Evolutionary conservation across 2,797 vertebrate genomes (phyloP).

Genomic region (Morelia viridis): DNA sequence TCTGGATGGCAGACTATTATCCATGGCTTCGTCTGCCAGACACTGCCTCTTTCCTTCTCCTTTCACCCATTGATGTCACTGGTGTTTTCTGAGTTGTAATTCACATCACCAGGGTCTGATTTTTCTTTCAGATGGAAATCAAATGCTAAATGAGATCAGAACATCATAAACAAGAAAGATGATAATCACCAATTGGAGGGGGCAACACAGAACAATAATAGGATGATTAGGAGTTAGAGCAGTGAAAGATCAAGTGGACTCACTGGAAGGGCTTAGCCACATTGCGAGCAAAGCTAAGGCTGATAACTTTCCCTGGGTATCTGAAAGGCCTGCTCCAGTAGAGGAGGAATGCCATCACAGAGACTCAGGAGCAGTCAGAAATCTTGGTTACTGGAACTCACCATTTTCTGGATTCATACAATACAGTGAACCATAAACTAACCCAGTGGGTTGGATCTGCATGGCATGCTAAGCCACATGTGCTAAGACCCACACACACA

Average conservation of each 20-base stretch:
- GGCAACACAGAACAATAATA: slow-evolving; percentile 40
- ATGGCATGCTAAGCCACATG: too few relatives aligned
- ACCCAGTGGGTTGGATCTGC: too few relatives aligned
- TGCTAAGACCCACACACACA: too few relatives aligned
- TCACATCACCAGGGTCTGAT: slow-evolving; percentile 37
- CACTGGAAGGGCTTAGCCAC: slow-evolving; percentile 38
- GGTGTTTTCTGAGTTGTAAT: slow-evolving; percentile 63
- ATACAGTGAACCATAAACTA: too few relatives aligned
- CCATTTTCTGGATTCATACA: too few relatives aligned
- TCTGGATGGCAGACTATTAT: slow-evolving; percentile 36
- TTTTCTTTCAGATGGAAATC: slow-evolving; percentile 59
- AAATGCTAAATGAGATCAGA: slow-evolving; percentile 64
- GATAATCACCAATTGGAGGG: slow-evolving; percentile 48
- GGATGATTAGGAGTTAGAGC: slow-evolving; percentile 52
- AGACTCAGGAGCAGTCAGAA: too few relatives aligned
- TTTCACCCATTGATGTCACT: slow-evolving; percentile 53
- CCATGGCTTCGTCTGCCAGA: slow-evolving; percentile 53
- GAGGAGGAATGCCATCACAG: not conserved
- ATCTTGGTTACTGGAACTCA: too few relatives aligned
- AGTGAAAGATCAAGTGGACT: slow-evolving; percentile 45
- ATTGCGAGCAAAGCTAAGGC: slow-evolving; percentile 35
- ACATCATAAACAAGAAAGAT: slow-evolving; percentile 64
- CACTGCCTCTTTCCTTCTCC: slow-evolving; percentile 49
- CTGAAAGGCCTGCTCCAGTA: slow-evolving; percentile 30
- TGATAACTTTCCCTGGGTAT: slow-evolving; percentile 45